phyloP scores from a whole-genome alignment of 2,113 vertebrate genomes.

The Pao palembangensis region DNA sequence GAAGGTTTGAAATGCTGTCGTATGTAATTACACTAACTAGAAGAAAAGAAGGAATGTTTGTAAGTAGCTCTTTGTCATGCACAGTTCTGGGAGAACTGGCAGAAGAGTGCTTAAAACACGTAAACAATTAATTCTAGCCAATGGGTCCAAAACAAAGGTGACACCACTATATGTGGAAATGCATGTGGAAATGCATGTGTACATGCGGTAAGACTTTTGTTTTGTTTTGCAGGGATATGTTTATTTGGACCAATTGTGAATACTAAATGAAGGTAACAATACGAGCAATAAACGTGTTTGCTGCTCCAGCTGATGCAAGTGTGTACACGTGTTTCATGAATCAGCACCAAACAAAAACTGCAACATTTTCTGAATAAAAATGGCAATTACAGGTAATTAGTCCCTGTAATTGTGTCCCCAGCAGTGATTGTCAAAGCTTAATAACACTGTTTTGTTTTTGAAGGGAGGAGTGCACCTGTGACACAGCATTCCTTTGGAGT shows the following conservation, averaged over 20 bases:
- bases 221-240: constrained; percentile 16
- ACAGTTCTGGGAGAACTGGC: background rate
- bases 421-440: background rate
- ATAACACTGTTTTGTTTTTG: constrained; percentile 3
- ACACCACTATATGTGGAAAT: background rate
- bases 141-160: constrained; percentile 7
- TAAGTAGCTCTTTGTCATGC: constrained; percentile 15
- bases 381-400: constrained; percentile 1
- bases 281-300: constrained; percentile 48
- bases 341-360: background rate
- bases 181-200: background rate
- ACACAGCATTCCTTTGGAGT: constrained; percentile 45
- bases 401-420: background rate
- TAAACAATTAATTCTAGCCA: constrained; percentile 45
- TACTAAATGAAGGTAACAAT: constrained; percentile 42
- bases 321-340: background rate
- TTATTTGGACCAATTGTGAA: constrained; percentile 40
- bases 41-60: constrained; percentile 19
- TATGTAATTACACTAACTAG: constrained; percentile 3
- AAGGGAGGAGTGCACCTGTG: constrained; percentile 45
- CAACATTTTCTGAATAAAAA: background rate
- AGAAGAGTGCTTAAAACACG: constrained; percentile 10
- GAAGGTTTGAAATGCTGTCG: constrained; percentile 29
- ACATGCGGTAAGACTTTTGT: too few species aligned
- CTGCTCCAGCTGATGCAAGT: constrained; percentile 12